These are phyloP conservation scores for Drosophila albomicans DNA, from an alignment of 1,140 invertebrate species.

Conservation along the genomic window DNA sequence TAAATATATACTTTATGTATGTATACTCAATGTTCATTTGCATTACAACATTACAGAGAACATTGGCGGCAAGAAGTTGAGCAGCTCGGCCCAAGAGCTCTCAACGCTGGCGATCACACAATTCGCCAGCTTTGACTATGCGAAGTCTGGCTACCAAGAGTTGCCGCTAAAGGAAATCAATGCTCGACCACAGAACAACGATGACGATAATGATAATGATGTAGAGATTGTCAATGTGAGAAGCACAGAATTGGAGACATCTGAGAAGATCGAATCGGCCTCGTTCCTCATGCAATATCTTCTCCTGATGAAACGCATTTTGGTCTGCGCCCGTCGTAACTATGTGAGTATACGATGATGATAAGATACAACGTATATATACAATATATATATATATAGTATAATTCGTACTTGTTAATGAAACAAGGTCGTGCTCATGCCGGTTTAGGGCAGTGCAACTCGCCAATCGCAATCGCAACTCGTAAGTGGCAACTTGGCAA, in stretches of 20 bases:
- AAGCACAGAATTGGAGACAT: conserved; percentile 12
- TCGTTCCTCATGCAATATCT: conserved; percentile 86
- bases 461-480: not conserved
- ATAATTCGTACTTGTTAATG: conserved; percentile 30
- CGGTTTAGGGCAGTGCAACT: conserved; percentile 44
- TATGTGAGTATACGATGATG: conserved; percentile 86
- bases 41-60: conserved; percentile 52
- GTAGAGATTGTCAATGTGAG: conserved; percentile 40
- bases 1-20: too few species aligned
- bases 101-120: conserved; percentile 43
- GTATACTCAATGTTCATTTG: not conserved
- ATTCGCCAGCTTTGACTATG: conserved; percentile 69
- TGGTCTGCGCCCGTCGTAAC: conserved; percentile 87
- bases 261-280: conserved; percentile 58
- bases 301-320: conserved; percentile 88
- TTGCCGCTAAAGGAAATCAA: conserved; percentile 74
- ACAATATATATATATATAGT: too few species aligned
- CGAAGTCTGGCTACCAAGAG: conserved; percentile 64
- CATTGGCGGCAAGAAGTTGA: conserved; percentile 56
- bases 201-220: conserved; percentile 3
- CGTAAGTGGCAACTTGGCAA: not conserved
- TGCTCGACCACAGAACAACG: conserved; percentile 2
- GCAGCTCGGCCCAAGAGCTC: conserved; percentile 40
- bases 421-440: conserved; percentile 21
- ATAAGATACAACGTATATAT: not conserved